Evolutionary conservation across 2,797 vertebrate species (phyloP), one percentile per base, ranked within the genome.

Genomic region (Gambusia yucatana): DNA sequence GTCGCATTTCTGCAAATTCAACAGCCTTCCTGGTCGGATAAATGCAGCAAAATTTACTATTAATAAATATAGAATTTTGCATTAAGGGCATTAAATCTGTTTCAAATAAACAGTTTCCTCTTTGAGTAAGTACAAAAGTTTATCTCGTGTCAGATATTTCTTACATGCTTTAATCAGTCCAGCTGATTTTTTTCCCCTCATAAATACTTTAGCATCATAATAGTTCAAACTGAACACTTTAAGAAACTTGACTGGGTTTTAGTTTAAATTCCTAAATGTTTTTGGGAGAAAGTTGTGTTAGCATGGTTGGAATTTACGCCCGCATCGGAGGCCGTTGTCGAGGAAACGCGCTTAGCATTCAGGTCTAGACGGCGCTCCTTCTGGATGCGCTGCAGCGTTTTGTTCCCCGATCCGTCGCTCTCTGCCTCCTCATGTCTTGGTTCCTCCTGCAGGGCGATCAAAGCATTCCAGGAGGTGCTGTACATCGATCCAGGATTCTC

Each of bases 401-500:
- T 39, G 20, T 8, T 65, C 59, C 59, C 30, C 6, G 1, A 25
- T 28, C 57, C 0, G 4, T 61, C 28, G 10, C 28, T 6, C 28
- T 61, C 63, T 25, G 3, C 8, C 22, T 63, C 30, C 33, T 77
- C 0, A 22, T 0, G 0, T 2, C 9, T 33, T 44, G 39, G 72
- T 33, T 33, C 4, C 4, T 52, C 63, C 47, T 7, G 4, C 95
- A 99, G 98, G 98, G 98, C 98, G 94, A 99, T 99, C 95, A 99
- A 99, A 96, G 98, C 98, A 95, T 99, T 99, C 97, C 98, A 98
- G 95, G 98, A 99, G 95, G 98, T 99, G 96, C 97, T 99, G 95
- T 99, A 99, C 95, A 97, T 99, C 90, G 98, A 99, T 94, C 98
- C 98, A 79, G 97, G 97, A 89, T 99, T 99, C 96, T 98, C 97